A percentile compares a stretch with the other conserved stretches of the same genome.
Conservation (phyloP, 1,140 invertebrate species). For the Ectropis grisescens region DNA sequence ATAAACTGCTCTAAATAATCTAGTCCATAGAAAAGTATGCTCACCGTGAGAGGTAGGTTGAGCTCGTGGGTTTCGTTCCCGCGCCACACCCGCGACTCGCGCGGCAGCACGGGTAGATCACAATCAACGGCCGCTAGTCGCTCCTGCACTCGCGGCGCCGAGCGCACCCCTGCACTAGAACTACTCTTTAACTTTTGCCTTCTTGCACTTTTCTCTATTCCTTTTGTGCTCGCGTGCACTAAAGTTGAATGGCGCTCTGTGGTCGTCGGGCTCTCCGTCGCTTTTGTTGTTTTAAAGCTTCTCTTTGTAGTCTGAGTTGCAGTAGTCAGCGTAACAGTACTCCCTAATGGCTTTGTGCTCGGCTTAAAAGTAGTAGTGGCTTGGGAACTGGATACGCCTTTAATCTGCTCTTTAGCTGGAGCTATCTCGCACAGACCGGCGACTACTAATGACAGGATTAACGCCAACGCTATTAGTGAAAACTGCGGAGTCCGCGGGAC, state of each 20-base stretch:
- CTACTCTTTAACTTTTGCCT: slow-evolving; percentile 51
- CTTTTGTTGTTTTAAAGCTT: slow-evolving; percentile 40
- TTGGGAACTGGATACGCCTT: slow-evolving; percentile 19
- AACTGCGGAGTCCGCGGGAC: slow-evolving; percentile 5
- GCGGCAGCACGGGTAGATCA: slow-evolving; percentile 72
- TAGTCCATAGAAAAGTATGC: no score
- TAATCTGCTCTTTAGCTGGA: slow-evolving; percentile 22
- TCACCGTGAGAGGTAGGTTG: slow-evolving; percentile 74
- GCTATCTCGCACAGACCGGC: slow-evolving; percentile 18
- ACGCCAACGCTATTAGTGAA: slow-evolving; percentile 14
- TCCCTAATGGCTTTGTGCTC: slow-evolving; percentile 28
- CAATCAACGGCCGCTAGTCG: slow-evolving; percentile 73
- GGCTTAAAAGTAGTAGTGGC: slow-evolving; percentile 17
- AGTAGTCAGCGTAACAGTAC: slow-evolving; percentile 24
- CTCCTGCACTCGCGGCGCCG: slow-evolving; percentile 66
- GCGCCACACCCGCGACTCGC: slow-evolving; percentile 74
- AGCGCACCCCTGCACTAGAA: slow-evolving; percentile 30
- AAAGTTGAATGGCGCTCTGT: slow-evolving; percentile 28
- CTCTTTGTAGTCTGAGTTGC: slow-evolving; percentile 41
- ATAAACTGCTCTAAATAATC: no score
- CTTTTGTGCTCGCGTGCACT: slow-evolving; percentile 41
- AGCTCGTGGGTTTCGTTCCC: slow-evolving; percentile 77
- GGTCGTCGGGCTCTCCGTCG: slow-evolving; percentile 24
- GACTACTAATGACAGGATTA: slow-evolving; percentile 28
- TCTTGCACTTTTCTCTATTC: slow-evolving; percentile 46